A percentile compares a stretch with the other conserved stretches of the same genome.
These are phyloP conservation scores for Trichopoda pennipes DNA, from an alignment of 2,888 invertebrate genomes.

Conservation along the genomic window DNA sequence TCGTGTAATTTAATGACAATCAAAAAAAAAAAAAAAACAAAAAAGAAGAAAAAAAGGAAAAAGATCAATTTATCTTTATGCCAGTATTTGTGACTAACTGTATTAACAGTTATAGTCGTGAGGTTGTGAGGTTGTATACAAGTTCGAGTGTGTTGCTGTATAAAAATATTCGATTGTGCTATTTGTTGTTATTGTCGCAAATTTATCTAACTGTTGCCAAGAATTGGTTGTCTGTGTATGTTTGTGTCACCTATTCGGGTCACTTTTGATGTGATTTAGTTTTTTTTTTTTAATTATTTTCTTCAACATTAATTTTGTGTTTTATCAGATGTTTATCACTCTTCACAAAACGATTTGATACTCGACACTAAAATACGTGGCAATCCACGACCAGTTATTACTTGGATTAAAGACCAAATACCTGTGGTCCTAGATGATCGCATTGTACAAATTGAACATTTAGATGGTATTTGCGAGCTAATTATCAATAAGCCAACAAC, in stretches of 20 bases:
- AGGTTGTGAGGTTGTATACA: neutral
- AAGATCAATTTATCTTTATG: slow-evolving; percentile 53
- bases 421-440: slow-evolving; percentile 83
- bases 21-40: slow-evolving; percentile 6
- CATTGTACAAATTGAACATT: slow-evolving; percentile 85
- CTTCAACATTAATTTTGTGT: slow-evolving; percentile 15
- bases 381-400: slow-evolving; percentile 86
- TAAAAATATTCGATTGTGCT: neutral
- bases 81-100: slow-evolving; percentile 34
- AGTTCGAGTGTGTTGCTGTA: slow-evolving; percentile 8
- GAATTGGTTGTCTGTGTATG: too few species aligned
- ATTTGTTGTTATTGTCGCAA: slow-evolving; percentile 18
- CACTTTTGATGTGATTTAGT: slow-evolving; percentile 30
- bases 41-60: slow-evolving; percentile 1
- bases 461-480: slow-evolving; percentile 89
- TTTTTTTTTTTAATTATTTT: slow-evolving; percentile 12
- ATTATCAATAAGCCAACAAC: slow-evolving; percentile 85
- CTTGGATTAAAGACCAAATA: slow-evolving; percentile 88
- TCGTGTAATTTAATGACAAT: slow-evolving; percentile 33
- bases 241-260: slow-evolving; percentile 46
- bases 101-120: neutral
- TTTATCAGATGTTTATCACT: slow-evolving; percentile 86
- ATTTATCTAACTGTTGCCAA: slow-evolving; percentile 53
- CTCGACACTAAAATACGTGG: slow-evolving; percentile 91
- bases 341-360: slow-evolving; percentile 87